Conservation (phyloP, 2,888 invertebrate genomes). For the Sympetrum striolatum region DNA sequence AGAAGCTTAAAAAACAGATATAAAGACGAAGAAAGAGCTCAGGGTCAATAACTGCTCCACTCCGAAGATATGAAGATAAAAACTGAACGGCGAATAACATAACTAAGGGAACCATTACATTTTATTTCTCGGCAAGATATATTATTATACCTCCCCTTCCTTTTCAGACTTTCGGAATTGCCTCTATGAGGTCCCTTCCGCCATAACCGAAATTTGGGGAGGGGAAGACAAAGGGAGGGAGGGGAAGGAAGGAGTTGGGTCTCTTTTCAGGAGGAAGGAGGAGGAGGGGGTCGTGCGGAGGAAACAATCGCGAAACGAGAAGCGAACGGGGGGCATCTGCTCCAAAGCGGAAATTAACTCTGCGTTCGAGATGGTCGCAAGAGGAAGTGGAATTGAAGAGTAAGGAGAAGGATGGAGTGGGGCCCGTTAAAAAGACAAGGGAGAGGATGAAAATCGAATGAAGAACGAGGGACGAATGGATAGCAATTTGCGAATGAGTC, state of each 20-base stretch:
- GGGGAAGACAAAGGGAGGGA: not conserved
- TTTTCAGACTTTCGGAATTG: not conserved
- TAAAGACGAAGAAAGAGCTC: not conserved
- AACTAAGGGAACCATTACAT: constrained; percentile 12
- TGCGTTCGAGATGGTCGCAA: constrained; percentile 5
- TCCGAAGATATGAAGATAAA: constrained; percentile 2
- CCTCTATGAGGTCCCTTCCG: constrained; percentile 15
- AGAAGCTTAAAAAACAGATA: not conserved
- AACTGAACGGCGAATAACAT: constrained; percentile 35
- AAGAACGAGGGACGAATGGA: not conserved
- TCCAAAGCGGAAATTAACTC: constrained; percentile 42
- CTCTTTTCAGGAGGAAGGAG: not conserved
- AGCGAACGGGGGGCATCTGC: constrained; percentile 34
- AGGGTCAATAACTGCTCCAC: not conserved
- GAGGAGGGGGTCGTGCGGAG: not conserved
- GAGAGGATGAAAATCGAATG: not conserved
- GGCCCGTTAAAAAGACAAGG: constrained; percentile 44
- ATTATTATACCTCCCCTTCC: constrained; percentile 27
- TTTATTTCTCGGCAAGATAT: constrained; percentile 25
- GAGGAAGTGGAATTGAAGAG: not conserved
- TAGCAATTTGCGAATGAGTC: too few species aligned
- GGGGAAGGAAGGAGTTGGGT: not conserved
- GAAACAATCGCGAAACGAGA: constrained; percentile 33
- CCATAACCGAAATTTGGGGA: not conserved
- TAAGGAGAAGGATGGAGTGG: not conserved